Base-by-base conservation (phyloP, 2,888 invertebrate species). In the Morpho helenor region DNA sequence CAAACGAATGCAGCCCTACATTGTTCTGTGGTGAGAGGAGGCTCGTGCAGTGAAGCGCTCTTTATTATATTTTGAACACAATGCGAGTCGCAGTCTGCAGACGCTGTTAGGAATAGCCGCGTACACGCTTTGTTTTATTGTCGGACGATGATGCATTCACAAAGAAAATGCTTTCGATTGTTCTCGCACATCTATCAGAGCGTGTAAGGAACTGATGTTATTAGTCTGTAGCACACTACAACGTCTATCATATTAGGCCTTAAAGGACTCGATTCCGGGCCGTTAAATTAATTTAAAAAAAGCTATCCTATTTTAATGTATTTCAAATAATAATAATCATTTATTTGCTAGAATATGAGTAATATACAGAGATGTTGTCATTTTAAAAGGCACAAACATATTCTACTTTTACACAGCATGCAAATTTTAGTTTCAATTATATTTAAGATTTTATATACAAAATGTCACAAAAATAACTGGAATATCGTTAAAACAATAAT, bases 1-100 rank as follows among this genome's bases (percentile, higher is more conserved):
- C 5, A 31, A 5, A 31, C 31, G 31, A 31, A 31, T 57, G 47
- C 49, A 52, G 9, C n/a, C 16, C 49, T 43, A 42, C 55, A 44
- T 55, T 55, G 49, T 55, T 49, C 49, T 43, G 42, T 22, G 61
- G 69, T 61, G 73, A 68, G 59, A 67, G 69, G 68, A 61, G 65
- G 47, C 50, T 63, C 47, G 70, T 66, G 78, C 79, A 80, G 72
- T 79, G 73, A 71, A 76, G 80, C 79, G 74, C 74, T 73, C 71
- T 78, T 72, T 76, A 76, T 79, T 78, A 76, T 77, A 78, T 76
- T 75, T 67, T 64, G 71, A 72, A 73, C 70, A 79, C 80, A 80
- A 80, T 77, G 73, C 71, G 68, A 63, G 66, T 56, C 61, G 64
- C 64, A 59, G 56, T 54, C 43, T 54, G 49, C 68, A 67, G 72